Conservation (phyloP, 2,888 invertebrate genomes). For the Tetrapedia diversipes region DNA sequence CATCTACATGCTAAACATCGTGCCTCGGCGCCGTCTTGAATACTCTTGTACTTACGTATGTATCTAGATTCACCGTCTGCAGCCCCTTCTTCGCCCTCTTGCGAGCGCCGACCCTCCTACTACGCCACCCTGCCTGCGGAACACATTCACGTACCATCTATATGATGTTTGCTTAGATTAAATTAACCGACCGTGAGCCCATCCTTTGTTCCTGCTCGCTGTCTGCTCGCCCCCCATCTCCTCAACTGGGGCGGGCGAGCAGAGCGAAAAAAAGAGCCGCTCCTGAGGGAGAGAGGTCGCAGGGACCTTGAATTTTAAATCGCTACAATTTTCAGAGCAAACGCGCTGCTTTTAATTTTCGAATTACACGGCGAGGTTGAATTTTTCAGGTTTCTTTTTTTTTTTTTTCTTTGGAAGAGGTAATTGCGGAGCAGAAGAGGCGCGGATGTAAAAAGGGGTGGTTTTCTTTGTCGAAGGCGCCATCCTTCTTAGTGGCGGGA, state of each 20-base stretch:
- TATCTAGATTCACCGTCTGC: slow-evolving; percentile 77
- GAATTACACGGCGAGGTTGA: no score
- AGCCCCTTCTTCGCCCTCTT: slow-evolving; percentile 45
- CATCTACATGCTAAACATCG: slow-evolving; percentile 83
- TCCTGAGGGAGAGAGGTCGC: slow-evolving; percentile 9
- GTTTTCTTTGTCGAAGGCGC: slow-evolving; percentile 67
- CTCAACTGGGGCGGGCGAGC: slow-evolving; percentile 45
- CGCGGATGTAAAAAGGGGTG: not conserved
- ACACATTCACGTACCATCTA: slow-evolving; percentile 78
- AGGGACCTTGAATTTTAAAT: slow-evolving; percentile 20
- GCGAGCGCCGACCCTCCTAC: slow-evolving; percentile 55
- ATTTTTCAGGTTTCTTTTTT: not conserved
- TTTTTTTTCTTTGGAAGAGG: no score
- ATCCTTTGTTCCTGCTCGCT: slow-evolving; percentile 76
- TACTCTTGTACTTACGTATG: slow-evolving; percentile 82
- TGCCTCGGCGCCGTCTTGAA: slow-evolving; percentile 77
- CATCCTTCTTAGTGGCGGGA: slow-evolving; percentile 69
- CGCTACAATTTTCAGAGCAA: not conserved
- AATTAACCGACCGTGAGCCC: slow-evolving; percentile 79
- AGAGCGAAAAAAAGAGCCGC: slow-evolving; percentile 27
- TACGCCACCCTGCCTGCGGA: slow-evolving; percentile 60
- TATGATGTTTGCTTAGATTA: slow-evolving; percentile 82
- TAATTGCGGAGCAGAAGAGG: not conserved
- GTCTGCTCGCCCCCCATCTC: slow-evolving; percentile 39
- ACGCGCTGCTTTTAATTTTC: not conserved